These are phyloP conservation scores for Dasypogon diadema DNA, from an alignment of 2,888 invertebrate species.

Conservation along the genomic window DNA sequence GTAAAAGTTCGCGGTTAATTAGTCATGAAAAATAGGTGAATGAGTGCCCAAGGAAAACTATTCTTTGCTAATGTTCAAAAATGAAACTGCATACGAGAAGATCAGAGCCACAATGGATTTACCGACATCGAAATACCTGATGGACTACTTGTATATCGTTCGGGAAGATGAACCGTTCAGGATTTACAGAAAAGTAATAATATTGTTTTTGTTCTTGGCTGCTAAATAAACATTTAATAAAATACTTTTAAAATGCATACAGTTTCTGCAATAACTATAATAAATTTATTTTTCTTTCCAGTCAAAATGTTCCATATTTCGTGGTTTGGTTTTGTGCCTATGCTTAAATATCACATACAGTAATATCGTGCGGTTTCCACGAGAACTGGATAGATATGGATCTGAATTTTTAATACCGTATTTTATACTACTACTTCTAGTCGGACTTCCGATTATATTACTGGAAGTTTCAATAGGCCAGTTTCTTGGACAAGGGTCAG, in stretches of 20 bases:
- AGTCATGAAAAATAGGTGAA: constrained; percentile 3
- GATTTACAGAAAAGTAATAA: constrained; percentile 69
- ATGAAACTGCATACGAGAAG: constrained; percentile 47
- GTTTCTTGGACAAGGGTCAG: constrained; percentile 68
- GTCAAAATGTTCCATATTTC: constrained; percentile 69
- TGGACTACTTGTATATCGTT: constrained; percentile 68
- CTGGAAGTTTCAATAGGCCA: constrained; percentile 68
- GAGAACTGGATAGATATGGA: constrained; percentile 68
- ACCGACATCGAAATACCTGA: constrained; percentile 68
- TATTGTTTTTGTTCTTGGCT: constrained; percentile 9
- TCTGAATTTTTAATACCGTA: constrained; percentile 68
- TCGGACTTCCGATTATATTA: constrained; percentile 68
- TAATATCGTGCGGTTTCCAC: constrained; percentile 68
- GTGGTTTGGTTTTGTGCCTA: constrained; percentile 67
- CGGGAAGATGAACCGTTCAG: constrained; percentile 68
- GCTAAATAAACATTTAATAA: not conserved
- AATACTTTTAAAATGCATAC: not conserved
- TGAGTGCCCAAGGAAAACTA: constrained; percentile 1
- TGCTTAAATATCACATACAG: constrained; percentile 68
- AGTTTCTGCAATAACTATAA: not conserved
- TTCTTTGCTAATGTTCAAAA: constrained; percentile 38
- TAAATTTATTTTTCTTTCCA: constrained; percentile 58
- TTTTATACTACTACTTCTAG: constrained; percentile 67
- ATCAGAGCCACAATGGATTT: constrained; percentile 64
- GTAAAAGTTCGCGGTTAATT: constrained; percentile 10